phyloP scores from a whole-genome alignment of 2,888 invertebrate genomes.

The Cabera pusaria region DNA sequence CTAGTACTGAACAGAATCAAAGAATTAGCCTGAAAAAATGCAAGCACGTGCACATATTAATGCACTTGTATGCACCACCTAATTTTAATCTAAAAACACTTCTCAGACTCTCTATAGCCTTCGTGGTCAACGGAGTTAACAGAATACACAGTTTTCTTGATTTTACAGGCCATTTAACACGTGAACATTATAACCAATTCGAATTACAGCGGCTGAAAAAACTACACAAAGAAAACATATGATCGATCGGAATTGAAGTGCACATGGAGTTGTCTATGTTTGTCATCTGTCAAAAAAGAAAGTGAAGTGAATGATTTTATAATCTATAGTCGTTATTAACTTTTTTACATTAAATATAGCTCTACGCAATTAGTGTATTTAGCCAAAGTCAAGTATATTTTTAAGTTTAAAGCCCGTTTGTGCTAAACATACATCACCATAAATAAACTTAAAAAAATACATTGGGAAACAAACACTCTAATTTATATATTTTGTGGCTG shows the following conservation, averaged over 20 bases:
- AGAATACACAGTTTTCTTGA: slow-evolving; percentile 28
- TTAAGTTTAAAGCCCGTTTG: no score
- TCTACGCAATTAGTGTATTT: no score
- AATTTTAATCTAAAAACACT: slow-evolving; percentile 37
- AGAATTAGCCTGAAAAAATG: slow-evolving; percentile 70
- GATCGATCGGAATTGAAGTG: slow-evolving; percentile 81
- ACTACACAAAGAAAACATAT: slow-evolving; percentile 84
- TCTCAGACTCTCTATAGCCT: slow-evolving; percentile 25
- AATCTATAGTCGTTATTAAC: slow-evolving; percentile 1
- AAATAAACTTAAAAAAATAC: no score
- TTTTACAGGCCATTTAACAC: slow-evolving; percentile 39
- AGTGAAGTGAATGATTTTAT: slow-evolving; percentile 2
- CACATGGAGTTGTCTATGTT: slow-evolving; percentile 77
- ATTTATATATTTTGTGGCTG: no score
- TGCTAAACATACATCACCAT: no score
- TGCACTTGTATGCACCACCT: slow-evolving; percentile 62
- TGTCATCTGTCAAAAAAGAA: slow-evolving; percentile 46
- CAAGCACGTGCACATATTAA: slow-evolving; percentile 77
- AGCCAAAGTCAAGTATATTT: no score
- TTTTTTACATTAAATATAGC: no score
- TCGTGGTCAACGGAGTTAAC: slow-evolving; percentile 28
- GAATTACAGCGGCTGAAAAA: slow-evolving; percentile 81
- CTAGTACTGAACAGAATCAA: slow-evolving; percentile 49
- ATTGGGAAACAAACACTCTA: no score
- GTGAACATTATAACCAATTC: slow-evolving; percentile 70